Conservation (phyloP, 2,113 vertebrate species). For the Anguilla rostrata region DNA sequence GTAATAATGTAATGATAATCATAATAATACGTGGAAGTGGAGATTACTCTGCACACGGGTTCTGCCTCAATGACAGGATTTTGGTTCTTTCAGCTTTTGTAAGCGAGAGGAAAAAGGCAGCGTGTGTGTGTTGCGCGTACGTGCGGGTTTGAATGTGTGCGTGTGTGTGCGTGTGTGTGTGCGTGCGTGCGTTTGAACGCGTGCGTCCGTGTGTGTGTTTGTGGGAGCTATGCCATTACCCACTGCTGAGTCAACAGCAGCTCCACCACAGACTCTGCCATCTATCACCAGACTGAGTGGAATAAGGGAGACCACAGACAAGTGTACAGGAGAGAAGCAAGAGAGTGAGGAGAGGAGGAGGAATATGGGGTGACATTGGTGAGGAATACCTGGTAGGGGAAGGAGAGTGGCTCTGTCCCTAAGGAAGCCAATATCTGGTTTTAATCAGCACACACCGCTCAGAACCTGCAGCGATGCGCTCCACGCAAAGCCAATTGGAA, state of each 20-base stretch:
- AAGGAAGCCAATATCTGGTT: constrained; percentile 12
- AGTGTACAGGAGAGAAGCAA: background rate
- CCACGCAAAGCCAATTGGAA: constrained; percentile 58
- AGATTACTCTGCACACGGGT: background rate
- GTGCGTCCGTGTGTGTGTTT: too few species aligned
- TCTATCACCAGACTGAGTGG: constrained; percentile 16
- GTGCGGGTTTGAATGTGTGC: background rate
- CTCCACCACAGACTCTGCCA: background rate
- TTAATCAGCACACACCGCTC: constrained; percentile 54
- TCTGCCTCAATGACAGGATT: background rate
- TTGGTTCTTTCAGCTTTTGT: background rate
- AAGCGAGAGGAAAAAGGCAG: background rate
- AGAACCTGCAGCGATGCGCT: constrained; percentile 25
- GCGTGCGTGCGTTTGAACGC: too few species aligned
- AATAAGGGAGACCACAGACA: background rate
- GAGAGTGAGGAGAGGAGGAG: background rate
- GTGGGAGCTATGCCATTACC: background rate
- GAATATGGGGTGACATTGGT: background rate
- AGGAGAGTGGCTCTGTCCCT: background rate
- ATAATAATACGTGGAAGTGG: background rate
- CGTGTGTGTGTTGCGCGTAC: background rate
- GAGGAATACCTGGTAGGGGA: background rate
- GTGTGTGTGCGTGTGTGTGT: background rate
- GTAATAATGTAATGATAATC: background rate
- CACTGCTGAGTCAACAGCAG: constrained; percentile 19